Percentiles rank a stretch among this genome's conserved stretches.
Evolutionary conservation across 2,888 invertebrate genomes (phyloP).

Genomic region (Hypolimnas misippus): DNA sequence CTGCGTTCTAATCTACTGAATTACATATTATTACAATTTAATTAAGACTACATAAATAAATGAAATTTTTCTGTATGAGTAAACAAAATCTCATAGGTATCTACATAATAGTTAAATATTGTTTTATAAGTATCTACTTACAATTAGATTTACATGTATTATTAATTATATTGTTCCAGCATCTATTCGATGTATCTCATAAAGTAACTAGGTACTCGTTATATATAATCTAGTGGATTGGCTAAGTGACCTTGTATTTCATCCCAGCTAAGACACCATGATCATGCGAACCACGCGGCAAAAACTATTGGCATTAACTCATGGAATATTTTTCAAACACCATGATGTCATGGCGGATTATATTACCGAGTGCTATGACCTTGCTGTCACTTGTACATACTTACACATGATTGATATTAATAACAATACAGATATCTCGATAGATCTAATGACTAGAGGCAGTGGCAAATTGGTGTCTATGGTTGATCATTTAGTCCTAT

Average conservation of each 20-base stretch:
- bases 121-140: too few species aligned
- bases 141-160: too few species aligned
- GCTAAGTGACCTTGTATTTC: slow-evolving; percentile 33
- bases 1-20: slow-evolving; percentile 33
- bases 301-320: slow-evolving; percentile 58
- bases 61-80: not conserved
- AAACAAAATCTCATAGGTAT: not conserved
- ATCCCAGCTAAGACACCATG: slow-evolving; percentile 25
- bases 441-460: not conserved
- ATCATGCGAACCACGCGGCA: slow-evolving; percentile 55
- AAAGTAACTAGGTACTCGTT: too few species aligned
- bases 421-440: slow-evolving; percentile 26
- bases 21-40: slow-evolving; percentile 4
- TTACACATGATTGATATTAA: slow-evolving; percentile 41
- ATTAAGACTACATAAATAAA: not conserved
- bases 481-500: not conserved
- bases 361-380: slow-evolving; percentile 73
- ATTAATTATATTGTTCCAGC: not conserved
- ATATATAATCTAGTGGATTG: slow-evolving; percentile 17
- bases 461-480: not conserved
- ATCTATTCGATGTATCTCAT: too few species aligned
- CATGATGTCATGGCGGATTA: slow-evolving; percentile 81
- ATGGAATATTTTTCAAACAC: slow-evolving; percentile 75
- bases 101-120: not conserved
- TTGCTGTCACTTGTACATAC: slow-evolving; percentile 64